Conservation (phyloP, 2,888 invertebrate genomes). For the Elegia similella region DNA sequence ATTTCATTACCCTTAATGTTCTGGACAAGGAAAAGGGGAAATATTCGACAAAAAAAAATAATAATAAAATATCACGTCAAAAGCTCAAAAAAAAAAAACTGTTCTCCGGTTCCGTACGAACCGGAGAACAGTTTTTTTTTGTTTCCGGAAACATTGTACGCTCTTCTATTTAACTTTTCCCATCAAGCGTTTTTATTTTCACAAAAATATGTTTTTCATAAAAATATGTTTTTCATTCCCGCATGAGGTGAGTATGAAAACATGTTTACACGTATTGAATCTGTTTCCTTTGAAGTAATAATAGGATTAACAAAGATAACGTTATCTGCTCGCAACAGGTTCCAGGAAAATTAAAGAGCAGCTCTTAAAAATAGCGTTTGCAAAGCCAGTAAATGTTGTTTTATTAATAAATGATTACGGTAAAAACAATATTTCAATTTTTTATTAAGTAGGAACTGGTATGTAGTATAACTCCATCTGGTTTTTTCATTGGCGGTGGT, state of each 20-base stretch:
- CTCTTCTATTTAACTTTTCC: conserved; percentile 38
- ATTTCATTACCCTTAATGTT: conserved; percentile 4
- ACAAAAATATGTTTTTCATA: conserved; percentile 24
- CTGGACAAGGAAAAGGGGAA: neutral
- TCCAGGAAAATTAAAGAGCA: neutral
- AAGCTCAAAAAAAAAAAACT: too few species aligned
- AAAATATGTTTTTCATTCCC: conserved; percentile 23
- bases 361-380: neutral
- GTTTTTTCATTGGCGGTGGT: too few species aligned
- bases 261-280: conserved; percentile 7
- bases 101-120: too few species aligned
- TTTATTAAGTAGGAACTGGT: too few species aligned
- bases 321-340: neutral
- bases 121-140: conserved; percentile 26
- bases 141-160: conserved; percentile 28
- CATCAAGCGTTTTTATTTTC: conserved; percentile 34
- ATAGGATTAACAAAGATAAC: conserved; percentile 9
- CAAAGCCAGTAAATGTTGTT: neutral
- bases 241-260: conserved; percentile 17
- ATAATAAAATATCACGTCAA: conserved; percentile 7
- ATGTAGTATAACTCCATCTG: too few species aligned
- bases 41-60: neutral
- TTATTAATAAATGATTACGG: too few species aligned
- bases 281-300: neutral
- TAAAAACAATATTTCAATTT: too few species aligned